phyloP scores from a whole-genome alignment of 64 coral and sea anemone species.

The Trachythela sp. region DNA sequence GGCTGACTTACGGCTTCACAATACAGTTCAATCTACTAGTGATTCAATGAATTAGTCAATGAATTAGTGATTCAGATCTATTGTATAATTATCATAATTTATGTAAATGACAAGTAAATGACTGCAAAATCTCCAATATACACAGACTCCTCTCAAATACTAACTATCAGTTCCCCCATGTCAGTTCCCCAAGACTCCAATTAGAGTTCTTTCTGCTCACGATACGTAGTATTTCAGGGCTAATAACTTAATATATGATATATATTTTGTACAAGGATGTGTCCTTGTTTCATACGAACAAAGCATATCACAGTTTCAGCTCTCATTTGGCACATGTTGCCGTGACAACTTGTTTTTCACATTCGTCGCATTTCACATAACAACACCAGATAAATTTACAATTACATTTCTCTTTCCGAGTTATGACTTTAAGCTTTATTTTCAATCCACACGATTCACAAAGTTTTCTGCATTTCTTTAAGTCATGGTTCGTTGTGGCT shows the following conservation, averaged over 20 bases:
- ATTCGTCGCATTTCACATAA: not conserved
- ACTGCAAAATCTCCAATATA: too few species aligned
- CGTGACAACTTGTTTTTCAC: not conserved
- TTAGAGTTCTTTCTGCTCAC: too few species aligned
- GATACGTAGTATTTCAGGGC: not conserved
- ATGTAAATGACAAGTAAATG: too few species aligned
- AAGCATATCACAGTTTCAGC: too few species aligned
- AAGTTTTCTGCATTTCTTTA: not conserved
- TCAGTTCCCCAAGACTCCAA: too few species aligned
- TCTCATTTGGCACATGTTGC: not conserved
- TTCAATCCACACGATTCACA: not conserved
- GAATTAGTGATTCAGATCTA: too few species aligned
- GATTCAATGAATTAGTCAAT: too few species aligned
- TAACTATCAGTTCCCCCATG: too few species aligned
- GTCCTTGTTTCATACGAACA: not conserved
- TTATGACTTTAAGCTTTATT: not conserved
- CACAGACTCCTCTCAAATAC: too few species aligned
- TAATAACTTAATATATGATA: not conserved
- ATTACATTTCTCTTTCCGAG: not conserved
- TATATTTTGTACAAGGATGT: not conserved
- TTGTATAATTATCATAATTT: too few species aligned
- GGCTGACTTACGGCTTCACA: too few species aligned
- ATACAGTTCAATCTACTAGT: too few species aligned
- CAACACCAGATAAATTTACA: conserved; percentile 27
- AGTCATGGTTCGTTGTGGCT: not conserved